Base-by-base conservation (phyloP, 2,888 invertebrate genomes). In the Dryobotodes eremita region DNA sequence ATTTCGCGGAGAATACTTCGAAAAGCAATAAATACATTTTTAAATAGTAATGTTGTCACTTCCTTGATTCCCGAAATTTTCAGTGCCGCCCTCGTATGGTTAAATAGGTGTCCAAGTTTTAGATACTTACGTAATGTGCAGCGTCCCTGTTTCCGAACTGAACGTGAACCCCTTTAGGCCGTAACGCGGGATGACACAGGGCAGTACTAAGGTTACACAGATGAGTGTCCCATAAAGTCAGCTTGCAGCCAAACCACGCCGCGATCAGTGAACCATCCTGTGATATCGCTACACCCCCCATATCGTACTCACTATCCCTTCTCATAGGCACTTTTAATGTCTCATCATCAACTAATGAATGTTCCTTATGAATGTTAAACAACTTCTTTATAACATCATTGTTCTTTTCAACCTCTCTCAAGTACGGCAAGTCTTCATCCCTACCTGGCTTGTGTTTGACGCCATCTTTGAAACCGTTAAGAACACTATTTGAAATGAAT, bases 211-310 rank as follows among this genome's bases (percentile, higher is more conserved):
- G 88, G 65, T 92, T 94, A 83, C 96, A 96, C 59, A 94, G 80
- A 82, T 95, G 94, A 0, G 96, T 93, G 82, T 97, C 97, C 97
- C 97, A 97, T 53, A 97, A 77, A 0, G 97, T 96, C 73, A 97
- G 87, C 81, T 97, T 97, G 62, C 94, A 92, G 0, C 97, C 97
- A 75, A 96, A 97, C 97, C 97, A 97, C 2, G 96, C 97, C 0
- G 97, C 97, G n/a, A 97, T 96, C 76, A 97, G 86, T 0, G 97
- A 97, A 0, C 97, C 97, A 48, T 97, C 97, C 68, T 95, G 94
- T 0, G 97, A 96, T 84, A 97, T 94, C 20, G 96, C 96, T 10
- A 96, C 95, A 4, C 95, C 96, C 0, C 96, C 96, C 95, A 97
- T 95, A 53, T 93, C 93, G n/a, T 85, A 89, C 75, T 93, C 93